A percentile compares a stretch with the other conserved stretches of the same genome.
Evolutionary conservation across 2,113 vertebrate species (phyloP).

Genomic region (Boulengeromyrus knoepffleri): DNA sequence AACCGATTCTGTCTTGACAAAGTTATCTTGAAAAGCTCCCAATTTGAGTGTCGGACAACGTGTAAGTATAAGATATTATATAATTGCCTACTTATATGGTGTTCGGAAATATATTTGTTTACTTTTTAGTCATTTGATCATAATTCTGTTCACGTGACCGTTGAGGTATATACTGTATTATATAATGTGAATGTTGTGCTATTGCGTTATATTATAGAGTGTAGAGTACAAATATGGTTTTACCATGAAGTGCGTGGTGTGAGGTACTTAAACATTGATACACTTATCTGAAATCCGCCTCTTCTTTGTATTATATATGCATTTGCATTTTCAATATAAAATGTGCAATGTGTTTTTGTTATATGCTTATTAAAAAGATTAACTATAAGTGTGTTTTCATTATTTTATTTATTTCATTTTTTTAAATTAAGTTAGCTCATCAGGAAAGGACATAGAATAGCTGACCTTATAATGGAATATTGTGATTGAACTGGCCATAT

Average conservation of each 20-base stretch:
- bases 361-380: constrained; percentile 1
- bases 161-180: background rate
- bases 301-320: background rate
- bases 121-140: background rate
- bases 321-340: constrained; percentile 2
- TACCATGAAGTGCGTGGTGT: background rate
- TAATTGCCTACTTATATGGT: background rate
- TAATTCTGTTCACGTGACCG: background rate
- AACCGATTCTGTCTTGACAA: background rate
- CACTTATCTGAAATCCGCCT: background rate
- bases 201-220: background rate
- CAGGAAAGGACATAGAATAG: background rate
- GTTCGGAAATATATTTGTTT: background rate
- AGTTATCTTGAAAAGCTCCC: background rate
- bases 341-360: background rate
- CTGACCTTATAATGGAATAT: background rate
- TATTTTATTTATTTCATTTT: background rate
- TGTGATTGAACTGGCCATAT: background rate
- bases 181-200: background rate
- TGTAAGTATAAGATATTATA: constrained; percentile 13
- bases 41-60: background rate
- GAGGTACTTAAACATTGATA: background rate
- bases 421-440: background rate
- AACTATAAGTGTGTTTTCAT: background rate
- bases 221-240: background rate